Base-by-base conservation (phyloP, 2,888 invertebrate genomes). In the Pachliopta kotzebuea region DNA sequence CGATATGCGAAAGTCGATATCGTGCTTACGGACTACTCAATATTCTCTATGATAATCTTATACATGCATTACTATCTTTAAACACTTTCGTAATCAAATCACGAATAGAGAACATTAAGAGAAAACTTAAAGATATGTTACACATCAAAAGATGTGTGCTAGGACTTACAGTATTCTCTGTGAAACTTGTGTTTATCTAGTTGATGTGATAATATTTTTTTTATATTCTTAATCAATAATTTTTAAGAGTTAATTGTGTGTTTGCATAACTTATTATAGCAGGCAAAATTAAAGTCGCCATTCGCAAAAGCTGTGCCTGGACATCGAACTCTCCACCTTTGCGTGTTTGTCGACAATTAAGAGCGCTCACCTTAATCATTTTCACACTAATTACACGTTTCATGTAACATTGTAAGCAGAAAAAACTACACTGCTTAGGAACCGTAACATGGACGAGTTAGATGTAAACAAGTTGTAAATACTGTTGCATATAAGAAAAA, bases 291-390 rank as follows among this genome's bases (percentile, higher is more conserved):
- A 70, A 69, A 66, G 64, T 68, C 69, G 76, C 77, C 80, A 77
- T 80, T 75, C 76, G 75, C 76, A 77, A 74, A 78, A 80, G 71
- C 71, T 59, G 65, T 59, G 65, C 63, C 62, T 76, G 81, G 80
- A 71, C 81, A 66, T 79, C 80, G 81, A 82, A 81, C 81, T 73
- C 74, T 72, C 76, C 71, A 74, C 76, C 64, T 69, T 86, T 76
- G 83, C 83, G 82, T 85, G 85, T 71, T 64, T 14, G 69, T 72
- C 72, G 74, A 77, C 77, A 75, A 79, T 80, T 78, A 74, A 70
- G 73, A 76, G 73, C 76, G 79, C 78, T 78, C 78, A 71, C 77
- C 73, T 76, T 79, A 82, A 84, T 86, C 78, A 80, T 78, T 79
- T 77, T 75, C 74, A 78, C 77, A 77, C 76, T 83, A 82, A 85